Evolutionary conservation across 2,797 vertebrate genomes (phyloP), one percentile per base, ranked within the genome.

Genomic region (Propithecus perrieri): DNA sequence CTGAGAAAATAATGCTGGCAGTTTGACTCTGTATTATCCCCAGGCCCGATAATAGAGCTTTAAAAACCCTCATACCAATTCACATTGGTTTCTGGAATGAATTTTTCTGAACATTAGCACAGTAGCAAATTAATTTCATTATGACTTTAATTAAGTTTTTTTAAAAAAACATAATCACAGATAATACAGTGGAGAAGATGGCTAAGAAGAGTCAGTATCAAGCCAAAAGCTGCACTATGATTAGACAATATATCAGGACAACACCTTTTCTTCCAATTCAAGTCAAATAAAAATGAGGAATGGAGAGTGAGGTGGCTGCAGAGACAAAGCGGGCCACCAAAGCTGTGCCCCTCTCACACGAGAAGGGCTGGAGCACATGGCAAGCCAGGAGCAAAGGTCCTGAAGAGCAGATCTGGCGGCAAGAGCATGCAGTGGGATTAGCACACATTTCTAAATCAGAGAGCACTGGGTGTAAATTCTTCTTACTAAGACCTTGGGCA

Each of bases 281-380:
- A 92, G 79, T 97, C 63, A 92, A 85, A 69, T 90, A 78, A 61
- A 14, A 80, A 89, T 97, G 96, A 97, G 78, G 95, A 97, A 97
- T 83, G 74, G 95, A 22, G 33, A 96, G 20, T 26, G 53, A 87
- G 43, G 57, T 22, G 20, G 67, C 38, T 59, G 46, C 22, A 14
- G 55, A 86, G 65, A 61, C 18, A 14, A 78, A 22, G 53, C 26
- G 61, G 89, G 20, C 17, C 18, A 9, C 50, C 30, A 4, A 2
- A 79, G 30, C n/a, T 22, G 1, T 13, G 12, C 28, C 48, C n/a
- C 41, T 78, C 17, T 74, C 83, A 2, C 17, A 35, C 17, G 10
- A 26, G 22, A 2, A 38, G 2, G 18, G 26, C n/a, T 13, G 20
- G 35, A 46, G 14, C 15, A 0, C 0, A 5, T 30, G 35, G 48